These are phyloP conservation scores for Vireo griseus DNA, from an alignment of 2,797 vertebrate genomes.

Conservation along the genomic window DNA sequence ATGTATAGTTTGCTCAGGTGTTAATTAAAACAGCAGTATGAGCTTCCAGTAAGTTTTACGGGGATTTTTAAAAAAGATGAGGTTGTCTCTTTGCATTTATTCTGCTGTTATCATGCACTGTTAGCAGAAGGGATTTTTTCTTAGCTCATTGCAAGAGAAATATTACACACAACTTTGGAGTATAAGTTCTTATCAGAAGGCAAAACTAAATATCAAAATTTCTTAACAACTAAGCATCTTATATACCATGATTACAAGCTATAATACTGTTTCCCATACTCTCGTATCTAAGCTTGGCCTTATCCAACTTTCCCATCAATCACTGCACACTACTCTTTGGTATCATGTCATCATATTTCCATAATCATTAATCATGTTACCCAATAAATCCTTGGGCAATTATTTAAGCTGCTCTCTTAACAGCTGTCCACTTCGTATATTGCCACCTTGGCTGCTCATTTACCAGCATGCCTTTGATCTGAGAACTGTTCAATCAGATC, in stretches of 20 bases:
- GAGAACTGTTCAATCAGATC: constrained; percentile 50
- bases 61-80: neutral
- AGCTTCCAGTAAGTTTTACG: neutral
- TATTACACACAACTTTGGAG: neutral
- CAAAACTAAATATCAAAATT: neutral
- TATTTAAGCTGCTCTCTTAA: constrained; percentile 59
- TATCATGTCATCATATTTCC: constrained; percentile 63
- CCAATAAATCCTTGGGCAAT: constrained; percentile 56
- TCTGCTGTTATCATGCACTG: neutral
- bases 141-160: neutral
- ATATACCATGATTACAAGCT: neutral
- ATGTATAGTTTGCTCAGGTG: neutral
- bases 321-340: constrained; percentile 20
- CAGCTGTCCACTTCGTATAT: constrained; percentile 34
- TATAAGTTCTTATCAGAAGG: neutral
- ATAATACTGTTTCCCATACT: neutral
- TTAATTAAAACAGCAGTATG: constrained; percentile 36
- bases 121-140: neutral
- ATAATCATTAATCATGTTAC: constrained; percentile 67
- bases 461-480: constrained; percentile 50
- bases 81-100: neutral
- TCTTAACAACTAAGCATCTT: neutral
- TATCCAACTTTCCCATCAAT: constrained; percentile 47
- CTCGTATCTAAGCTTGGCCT: neutral
- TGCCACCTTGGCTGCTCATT: constrained; percentile 51